phyloP scores from a whole-genome alignment of 2,888 invertebrate genomes.

The Drosophila ustulata region DNA sequence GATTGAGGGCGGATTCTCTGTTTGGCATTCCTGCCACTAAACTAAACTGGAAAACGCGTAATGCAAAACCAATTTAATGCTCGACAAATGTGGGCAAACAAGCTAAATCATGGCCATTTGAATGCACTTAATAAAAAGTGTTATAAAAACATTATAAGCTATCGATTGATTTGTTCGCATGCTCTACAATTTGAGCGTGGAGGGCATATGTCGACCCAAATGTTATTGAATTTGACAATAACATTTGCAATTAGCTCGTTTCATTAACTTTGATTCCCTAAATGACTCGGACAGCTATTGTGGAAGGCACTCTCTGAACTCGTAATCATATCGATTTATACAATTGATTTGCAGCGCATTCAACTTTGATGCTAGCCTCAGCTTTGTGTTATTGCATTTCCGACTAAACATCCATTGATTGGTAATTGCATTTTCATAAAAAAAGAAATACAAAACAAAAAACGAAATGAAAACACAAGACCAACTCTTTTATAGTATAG shows the following conservation, averaged over 20 bases:
- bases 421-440: conserved; percentile 35
- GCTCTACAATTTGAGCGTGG: neutral
- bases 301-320: neutral
- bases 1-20: neutral
- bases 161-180: conserved; percentile 14
- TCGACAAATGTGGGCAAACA: conserved; percentile 34
- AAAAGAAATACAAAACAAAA: conserved; percentile 5
- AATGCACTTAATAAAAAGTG: conserved; percentile 6
- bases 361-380: neutral
- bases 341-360: neutral
- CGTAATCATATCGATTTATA: neutral
- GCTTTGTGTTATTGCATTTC: neutral
- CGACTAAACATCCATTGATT: conserved; percentile 35
- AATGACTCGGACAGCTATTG: neutral
- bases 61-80: conserved; percentile 51
- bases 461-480: neutral
- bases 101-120: conserved; percentile 33
- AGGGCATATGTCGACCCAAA: neutral
- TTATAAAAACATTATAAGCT: neutral
- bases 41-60: conserved; percentile 28
- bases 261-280: neutral
- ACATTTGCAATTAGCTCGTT: neutral
- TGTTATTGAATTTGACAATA: neutral
- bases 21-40: conserved; percentile 2
- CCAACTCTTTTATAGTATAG: neutral